Evolutionary conservation across 2,888 invertebrate genomes (phyloP).

Genomic region (Gymnocheta viridis): DNA sequence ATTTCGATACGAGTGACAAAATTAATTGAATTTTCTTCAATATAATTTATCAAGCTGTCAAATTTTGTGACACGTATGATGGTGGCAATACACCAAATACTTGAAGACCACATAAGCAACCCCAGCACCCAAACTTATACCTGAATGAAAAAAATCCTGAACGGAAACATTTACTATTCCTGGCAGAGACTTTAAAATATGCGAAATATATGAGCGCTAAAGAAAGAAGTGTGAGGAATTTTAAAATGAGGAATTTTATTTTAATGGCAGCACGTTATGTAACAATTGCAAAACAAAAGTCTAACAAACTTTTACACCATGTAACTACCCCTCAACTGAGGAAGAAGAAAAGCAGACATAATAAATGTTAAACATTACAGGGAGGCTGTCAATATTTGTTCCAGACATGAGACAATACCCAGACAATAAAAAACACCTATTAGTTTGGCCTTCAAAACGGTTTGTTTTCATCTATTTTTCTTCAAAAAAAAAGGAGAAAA

Average conservation of each 20-base stretch:
- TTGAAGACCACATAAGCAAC: slow-evolving; percentile 39
- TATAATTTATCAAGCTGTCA: slow-evolving; percentile 65
- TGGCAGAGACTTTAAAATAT: slow-evolving; percentile 55
- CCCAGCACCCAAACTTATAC: not conserved
- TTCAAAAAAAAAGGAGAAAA: not conserved
- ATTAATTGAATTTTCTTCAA: slow-evolving; percentile 54
- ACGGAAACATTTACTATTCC: slow-evolving; percentile 51
- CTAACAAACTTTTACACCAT: slow-evolving; percentile 8
- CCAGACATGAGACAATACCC: slow-evolving; percentile 12
- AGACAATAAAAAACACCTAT: slow-evolving; percentile 69
- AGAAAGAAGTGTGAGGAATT: slow-evolving; percentile 10
- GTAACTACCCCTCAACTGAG: not conserved
- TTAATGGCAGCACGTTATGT: slow-evolving; percentile 64
- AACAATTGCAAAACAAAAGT: slow-evolving; percentile 58
- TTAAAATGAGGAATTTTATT: slow-evolving; percentile 48
- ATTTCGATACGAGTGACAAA: not conserved
- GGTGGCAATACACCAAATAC: slow-evolving; percentile 29
- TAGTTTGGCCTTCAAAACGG: slow-evolving; percentile 45
- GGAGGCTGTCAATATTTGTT: slow-evolving; percentile 67
- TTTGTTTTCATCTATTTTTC: not conserved
- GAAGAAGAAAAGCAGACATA: slow-evolving; percentile 45
- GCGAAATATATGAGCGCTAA: slow-evolving; percentile 40
- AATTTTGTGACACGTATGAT: slow-evolving; percentile 50
- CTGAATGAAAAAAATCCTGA: not conserved
- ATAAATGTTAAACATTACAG: slow-evolving; percentile 71